Base-by-base conservation (phyloP, 2,113 vertebrate genomes). In the Lepisosteus oculatus region DNA sequence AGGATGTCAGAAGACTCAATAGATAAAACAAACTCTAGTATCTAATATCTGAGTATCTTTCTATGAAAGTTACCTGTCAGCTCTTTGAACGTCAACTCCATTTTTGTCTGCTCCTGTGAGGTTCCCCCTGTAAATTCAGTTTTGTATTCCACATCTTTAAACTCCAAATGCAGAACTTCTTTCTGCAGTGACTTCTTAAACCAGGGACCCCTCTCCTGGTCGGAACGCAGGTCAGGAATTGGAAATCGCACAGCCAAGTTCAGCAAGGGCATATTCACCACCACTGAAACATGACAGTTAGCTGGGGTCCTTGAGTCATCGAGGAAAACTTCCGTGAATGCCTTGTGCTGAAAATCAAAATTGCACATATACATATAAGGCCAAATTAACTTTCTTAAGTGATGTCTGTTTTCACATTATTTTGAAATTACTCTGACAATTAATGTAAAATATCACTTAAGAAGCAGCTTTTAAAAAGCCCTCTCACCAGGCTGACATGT, bases 101-200 rank as follows among this genome's bases (percentile, higher is more conserved):
- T 89, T 84, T 95, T 97, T 71, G 93, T 89, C 87, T 99, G 95
- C 68, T 97, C 95, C 41, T 94, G 93, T 61, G 92, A 93, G 69
- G 91, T 93, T 0, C 95, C 94, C 67, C 94, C 94, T 77, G 90
- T 80, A 78, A 96, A 95, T 74, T 99, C 97, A 0, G 95, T 97
- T 88, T 98, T 97, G 71, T 97, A 83, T 84, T 97, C 96, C 63
- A 93, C 59, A 77, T 98, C 96, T 77, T 91, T 89, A 76, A 97
- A 87, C 70, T 94, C 93, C 80, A 98, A 84, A 63, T 91, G 87
- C 67, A 99, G 91, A 41, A 95, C 87, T 84, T 99, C 97, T 82
- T 96, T 98, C 84, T 98, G 96, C 77, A 99, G 91, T 0, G 96
- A 98, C 83, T 98, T 97, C 83, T 97, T 98, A 85, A 99, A 99